Percentiles rank a stretch among this genome's conserved stretches.
Evolutionary conservation across 2,888 invertebrate species (phyloP).

Genomic region (Portevinia maculata): DNA sequence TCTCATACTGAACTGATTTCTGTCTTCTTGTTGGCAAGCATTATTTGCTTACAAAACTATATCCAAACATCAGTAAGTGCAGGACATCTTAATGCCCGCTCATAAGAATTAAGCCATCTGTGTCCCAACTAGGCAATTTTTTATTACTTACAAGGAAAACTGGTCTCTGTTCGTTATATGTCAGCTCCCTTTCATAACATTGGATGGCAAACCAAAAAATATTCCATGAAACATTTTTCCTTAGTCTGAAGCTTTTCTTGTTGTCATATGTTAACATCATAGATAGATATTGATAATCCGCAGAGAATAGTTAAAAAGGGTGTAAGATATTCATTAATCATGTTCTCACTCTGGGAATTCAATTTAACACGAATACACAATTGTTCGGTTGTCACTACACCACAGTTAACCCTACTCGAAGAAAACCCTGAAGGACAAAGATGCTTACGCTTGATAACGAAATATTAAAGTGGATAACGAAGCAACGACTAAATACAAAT

Average conservation of each 20-base stretch:
- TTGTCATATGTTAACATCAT: neutral
- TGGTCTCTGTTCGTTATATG: conserved; percentile 19
- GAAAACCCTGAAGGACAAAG: conserved; percentile 25
- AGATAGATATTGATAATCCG: conserved; percentile 14
- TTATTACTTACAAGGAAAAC: conserved; percentile 42
- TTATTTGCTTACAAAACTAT: neutral
- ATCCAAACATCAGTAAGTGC: neutral
- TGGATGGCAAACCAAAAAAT: conserved; percentile 18
- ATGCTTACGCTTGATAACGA: conserved; percentile 38
- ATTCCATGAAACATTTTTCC: neutral
- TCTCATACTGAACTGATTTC: too few relatives aligned
- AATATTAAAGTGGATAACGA: conserved; percentile 62
- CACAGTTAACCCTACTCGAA: neutral
- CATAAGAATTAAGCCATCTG: conserved; percentile 9
- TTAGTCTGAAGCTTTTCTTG: neutral
- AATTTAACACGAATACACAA: conserved; percentile 52
- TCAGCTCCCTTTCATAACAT: conserved; percentile 23
- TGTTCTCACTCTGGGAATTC: conserved; percentile 41
- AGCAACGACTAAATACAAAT: conserved; percentile 53
- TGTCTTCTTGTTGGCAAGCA: too few relatives aligned
- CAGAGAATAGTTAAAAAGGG: conserved; percentile 51
- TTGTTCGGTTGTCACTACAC: conserved; percentile 47
- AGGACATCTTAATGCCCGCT: neutral
- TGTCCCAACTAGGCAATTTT: conserved; percentile 21
- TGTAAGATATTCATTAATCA: conserved; percentile 67